Percentiles rank a stretch among this genome's conserved stretches.
phyloP scores from a whole-genome alignment of 2,113 vertebrate species.

The Sorex araneus region DNA sequence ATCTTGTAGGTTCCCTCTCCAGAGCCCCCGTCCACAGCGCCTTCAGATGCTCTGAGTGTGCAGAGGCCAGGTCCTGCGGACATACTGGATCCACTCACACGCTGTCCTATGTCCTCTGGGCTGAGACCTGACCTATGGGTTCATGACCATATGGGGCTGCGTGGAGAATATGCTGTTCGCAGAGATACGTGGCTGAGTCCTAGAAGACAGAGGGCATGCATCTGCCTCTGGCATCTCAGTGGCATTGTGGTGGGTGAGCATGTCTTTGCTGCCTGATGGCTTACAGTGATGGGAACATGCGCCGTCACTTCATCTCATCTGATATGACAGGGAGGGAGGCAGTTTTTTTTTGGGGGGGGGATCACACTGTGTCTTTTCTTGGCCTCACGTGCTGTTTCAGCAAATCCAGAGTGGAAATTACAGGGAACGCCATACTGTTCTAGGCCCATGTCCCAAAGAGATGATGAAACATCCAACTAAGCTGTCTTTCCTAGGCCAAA shows the following conservation, averaged over 20 bases:
- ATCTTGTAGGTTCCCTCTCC: background rate
- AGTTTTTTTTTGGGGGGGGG: background rate
- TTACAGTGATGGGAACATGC: constrained; percentile 12
- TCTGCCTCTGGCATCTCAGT: background rate
- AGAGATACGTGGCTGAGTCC: background rate
- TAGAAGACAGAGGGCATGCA: background rate
- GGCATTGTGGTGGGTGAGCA: background rate
- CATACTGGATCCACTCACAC: fast-evolving
- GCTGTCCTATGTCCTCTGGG: background rate
- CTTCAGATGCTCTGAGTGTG: background rate
- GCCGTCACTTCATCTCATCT: constrained; percentile 38
- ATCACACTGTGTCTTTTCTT: constrained; percentile 10
- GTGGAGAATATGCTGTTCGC: background rate
- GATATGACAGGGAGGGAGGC: constrained; percentile 19
- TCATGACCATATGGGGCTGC: fast-evolving
- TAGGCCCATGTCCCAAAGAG: background rate
- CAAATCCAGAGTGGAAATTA: constrained; percentile 62
- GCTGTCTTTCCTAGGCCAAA: constrained; percentile 46
- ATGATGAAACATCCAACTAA: constrained; percentile 57
- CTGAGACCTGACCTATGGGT: background rate
- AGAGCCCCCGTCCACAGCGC: background rate
- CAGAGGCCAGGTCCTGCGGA: background rate
- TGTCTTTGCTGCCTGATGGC: background rate
- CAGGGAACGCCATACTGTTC: constrained; percentile 57
- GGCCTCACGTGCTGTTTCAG: constrained; percentile 20